Base-by-base conservation (phyloP, 2,113 vertebrate species). In the Sylvietta virens region DNA sequence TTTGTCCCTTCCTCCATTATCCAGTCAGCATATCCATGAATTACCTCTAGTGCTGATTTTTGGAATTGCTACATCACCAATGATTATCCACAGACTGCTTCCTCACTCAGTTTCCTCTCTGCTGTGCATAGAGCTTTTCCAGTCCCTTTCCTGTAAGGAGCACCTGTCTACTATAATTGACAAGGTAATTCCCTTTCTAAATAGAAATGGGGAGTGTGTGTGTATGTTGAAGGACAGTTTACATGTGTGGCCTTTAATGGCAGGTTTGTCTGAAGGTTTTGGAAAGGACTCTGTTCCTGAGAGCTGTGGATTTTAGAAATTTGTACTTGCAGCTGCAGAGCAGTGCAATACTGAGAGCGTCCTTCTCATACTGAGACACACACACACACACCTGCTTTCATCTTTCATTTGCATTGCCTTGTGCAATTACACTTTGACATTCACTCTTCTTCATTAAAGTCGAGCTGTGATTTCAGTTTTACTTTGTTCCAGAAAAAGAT, bases 121-220 rank as follows among this genome's bases (percentile, higher is more conserved):
- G 86, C 98, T 99, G 71, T 99, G 99, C 88, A 98, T 99, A 87
- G 98, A 99, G 89, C 98, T 99, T 85, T 99, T 99, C 97, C 99
- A 99, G 92, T 99, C 99, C 28, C 97, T 99, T 93, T 98, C 99
- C 76, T 99, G 98, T 92, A 99, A 99, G 45, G 98, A 99, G 67
- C 99, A 99, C 89, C 97, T 99, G 95, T 98, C 98, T 86, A 98
- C 98, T 11, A 96, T 99, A 94, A 98, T 99, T 86, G 98, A 99
- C 95, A 99, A 99, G 99, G 99, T 99, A 98, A 97, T 93, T 57
- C 11, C 17, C n/a, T 94, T 93, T 69, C 35, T 73, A 30, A 45
- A 40, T 51, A 27, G 44, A 67, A 35, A 18, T n/a, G 26, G 58
- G 39, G 35, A 58, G 8, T 31, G 77, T 35, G 60, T 66, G 26